Evolutionary conservation across 1,140 invertebrate genomes (phyloP), one percentile per base, ranked within the genome.

Genomic region (Aethina tumida): DNA sequence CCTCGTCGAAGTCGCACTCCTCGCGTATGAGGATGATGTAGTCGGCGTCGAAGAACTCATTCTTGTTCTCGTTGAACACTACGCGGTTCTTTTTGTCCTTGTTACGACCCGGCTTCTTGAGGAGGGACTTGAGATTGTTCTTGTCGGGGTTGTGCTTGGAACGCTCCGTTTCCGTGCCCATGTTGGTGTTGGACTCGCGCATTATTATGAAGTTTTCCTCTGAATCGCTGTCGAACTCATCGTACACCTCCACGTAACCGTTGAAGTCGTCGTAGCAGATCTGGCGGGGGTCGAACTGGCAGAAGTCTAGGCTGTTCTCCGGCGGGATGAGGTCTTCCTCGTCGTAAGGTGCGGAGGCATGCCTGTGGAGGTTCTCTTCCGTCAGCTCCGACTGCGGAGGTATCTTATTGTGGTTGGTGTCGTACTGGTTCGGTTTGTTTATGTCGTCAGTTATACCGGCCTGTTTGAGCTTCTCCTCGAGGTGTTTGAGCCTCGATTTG

Each of bases 1-100:
- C 80, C 52, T 84, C 81, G 24, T 81, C 80, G 49, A 80, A 79
- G 39, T 81, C 79, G 46, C 81, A 84, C 54, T 88, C 84, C 52
- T 87, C 83, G 22, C 84, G 75, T 29, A 87, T 84, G 14, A 87
- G 64, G 49, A 89, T 87, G 43, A 89, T 86, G 52, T 89, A 89
- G 63, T 89, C 84, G 2, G 84, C 83, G 37, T 87, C 84, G 58
- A 87, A 87, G 62, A 85, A 87, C 60, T 85, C 82, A 63, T 89
- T 89, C 13, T 80, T 71, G 43, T 79, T 82, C 63, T 89, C 84
- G 56, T 87, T 81, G 49, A 89, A 87, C 7, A 84, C 75, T 1
- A 89, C 84, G n/a, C 84, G 73, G 29, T 58, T 56, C 32, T 47
- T 47, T 35, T 55, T 53, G 19, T 45, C 41, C 60, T 25, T 62